Conservation (phyloP, 2,888 invertebrate species). For the Dione vanillae region DNA sequence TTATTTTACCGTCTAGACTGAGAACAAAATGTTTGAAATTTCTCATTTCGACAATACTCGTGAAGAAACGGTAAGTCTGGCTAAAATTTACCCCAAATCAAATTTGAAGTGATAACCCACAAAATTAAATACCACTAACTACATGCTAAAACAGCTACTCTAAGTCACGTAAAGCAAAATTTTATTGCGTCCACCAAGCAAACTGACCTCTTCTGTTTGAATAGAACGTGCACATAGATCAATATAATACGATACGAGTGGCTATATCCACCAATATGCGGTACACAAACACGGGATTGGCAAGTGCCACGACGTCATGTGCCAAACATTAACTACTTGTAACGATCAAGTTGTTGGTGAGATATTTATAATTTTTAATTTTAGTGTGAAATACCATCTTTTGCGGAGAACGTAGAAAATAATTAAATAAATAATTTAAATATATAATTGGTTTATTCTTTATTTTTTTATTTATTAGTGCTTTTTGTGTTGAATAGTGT, state of each 20-base stretch:
- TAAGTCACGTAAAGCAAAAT: slow-evolving; percentile 10
- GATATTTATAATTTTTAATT: no score
- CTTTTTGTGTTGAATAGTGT: no score
- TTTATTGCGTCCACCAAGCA: slow-evolving; percentile 20
- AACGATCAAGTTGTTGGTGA: slow-evolving; percentile 37
- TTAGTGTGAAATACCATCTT: no score
- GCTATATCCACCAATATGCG: slow-evolving; percentile 44
- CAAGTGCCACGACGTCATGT: slow-evolving; percentile 55
- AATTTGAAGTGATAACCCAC: slow-evolving; percentile 1
- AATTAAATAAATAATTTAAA: no score
- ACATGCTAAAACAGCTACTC: not conserved
- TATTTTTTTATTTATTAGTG: no score
- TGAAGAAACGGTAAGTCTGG: no score
- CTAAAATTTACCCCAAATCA: not conserved
- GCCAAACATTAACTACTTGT: slow-evolving; percentile 57
- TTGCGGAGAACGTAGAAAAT: no score
- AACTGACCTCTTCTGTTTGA: slow-evolving; percentile 23
- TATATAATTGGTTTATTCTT: no score
- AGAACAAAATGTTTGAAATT: no score
- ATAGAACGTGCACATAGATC: slow-evolving; percentile 19
- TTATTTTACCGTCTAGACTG: no score
- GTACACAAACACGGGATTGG: slow-evolving; percentile 58
- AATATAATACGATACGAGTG: slow-evolving; percentile 36
- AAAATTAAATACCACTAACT: not conserved
- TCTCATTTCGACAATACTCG: no score